Evolutionary conservation across 2,888 invertebrate genomes (phyloP), one percentile per base, ranked within the genome.

Genomic region (Drosophila mulleri): DNA sequence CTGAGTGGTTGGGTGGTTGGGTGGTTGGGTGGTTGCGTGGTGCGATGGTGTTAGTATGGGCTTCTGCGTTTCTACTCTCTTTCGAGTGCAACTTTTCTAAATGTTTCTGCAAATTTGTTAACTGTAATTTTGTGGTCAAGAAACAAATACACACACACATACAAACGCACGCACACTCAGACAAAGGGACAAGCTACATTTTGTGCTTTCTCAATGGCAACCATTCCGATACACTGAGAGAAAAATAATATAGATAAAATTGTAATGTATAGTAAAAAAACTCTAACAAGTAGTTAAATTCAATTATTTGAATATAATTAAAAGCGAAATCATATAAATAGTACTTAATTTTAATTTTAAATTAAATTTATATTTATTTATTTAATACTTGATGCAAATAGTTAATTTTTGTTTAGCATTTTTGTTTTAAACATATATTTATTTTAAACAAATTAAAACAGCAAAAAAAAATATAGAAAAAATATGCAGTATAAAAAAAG

Each of bases 61-160:
- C 26, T 3, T 7, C 9, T 26, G 47, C 5, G 26, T 26, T 47
- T 16, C 47, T 9, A n/a, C 26, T 47, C n/a, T 58, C 50, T 50
- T 69, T 20, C 60, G 64, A 58, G 54, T 9, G 37, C 16, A 72
- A 78, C 41, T 69, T 73, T 72, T 61, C 67, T 60, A 70, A 80
- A 72, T 81, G 67, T 67, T 66, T 60, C 54, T 69, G 69, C 75
- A 81, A 74, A 80, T 72, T 81, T 74, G 69, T 71, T 72, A 81
- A 78, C 80, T 78, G 82, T 78, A 72, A 81, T 74, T 78, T 78
- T 75, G 82, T 72, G 80, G 78, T 65, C 53, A 62, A 53, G 71
- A 60, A 68, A 72, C 44, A 57, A 65, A 64, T 54, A 60, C 54
- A 60, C 56, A 68, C 50, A 37, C 12, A 63, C 58, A 60, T 47